phyloP scores from a whole-genome alignment of 1,140 invertebrate species.

The Drosophila arawakana region DNA sequence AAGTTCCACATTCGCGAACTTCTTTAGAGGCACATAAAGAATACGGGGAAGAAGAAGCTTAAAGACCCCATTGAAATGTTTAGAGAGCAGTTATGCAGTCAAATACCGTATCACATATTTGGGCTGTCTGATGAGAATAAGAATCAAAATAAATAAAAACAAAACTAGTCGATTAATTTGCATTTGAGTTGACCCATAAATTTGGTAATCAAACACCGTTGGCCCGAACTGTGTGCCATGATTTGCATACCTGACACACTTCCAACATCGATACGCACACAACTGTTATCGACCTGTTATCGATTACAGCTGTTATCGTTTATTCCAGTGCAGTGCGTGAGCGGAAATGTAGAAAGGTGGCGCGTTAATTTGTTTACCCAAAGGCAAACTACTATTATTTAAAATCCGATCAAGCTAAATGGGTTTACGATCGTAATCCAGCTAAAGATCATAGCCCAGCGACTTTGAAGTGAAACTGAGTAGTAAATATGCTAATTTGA shows the following conservation, averaged over 20 bases:
- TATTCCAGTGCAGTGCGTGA: not conserved
- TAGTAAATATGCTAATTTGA: conserved; percentile 39
- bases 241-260: conserved; percentile 49
- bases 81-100: conserved; percentile 14
- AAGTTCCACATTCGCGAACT: not conserved
- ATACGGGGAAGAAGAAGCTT: too few relatives aligned
- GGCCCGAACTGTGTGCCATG: conserved; percentile 39
- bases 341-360: conserved; percentile 7
- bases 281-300: conserved; percentile 19
- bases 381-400: conserved; percentile 5
- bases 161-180: conserved; percentile 58
- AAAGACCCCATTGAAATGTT: conserved; percentile 1
- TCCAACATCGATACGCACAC: conserved; percentile 4
- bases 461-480: conserved; percentile 19
- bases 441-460: conserved; percentile 6
- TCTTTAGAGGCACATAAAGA: too few relatives aligned
- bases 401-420: conserved; percentile 7
- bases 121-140: conserved; percentile 32
- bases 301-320: not conserved
- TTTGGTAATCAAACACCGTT: conserved; percentile 74
- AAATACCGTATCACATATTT: conserved; percentile 31
- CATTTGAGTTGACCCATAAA: conserved; percentile 68
- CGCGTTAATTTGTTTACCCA: conserved; percentile 6
- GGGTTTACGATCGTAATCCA: conserved; percentile 3
- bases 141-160: too few relatives aligned